Percentiles rank a stretch among this genome's conserved stretches.
Evolutionary conservation across 1,140 invertebrate species (phyloP).

Genomic region (Drosophila sucinea): DNA sequence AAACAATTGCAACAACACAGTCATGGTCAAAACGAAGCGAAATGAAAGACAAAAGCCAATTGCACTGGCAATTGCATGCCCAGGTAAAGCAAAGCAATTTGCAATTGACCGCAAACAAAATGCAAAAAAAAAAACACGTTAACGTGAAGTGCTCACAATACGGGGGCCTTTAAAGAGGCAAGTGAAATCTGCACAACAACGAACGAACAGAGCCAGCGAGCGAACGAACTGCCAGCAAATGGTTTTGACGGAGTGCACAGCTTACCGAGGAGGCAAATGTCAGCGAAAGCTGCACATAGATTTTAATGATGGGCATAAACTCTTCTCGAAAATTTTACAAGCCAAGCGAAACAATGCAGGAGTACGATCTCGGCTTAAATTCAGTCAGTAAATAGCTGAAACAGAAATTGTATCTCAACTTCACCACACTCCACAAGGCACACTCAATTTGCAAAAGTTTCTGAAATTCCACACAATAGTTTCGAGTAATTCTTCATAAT

Average conservation of each 20-base stretch:
- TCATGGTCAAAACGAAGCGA: constrained; percentile 24
- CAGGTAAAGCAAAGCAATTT: constrained; percentile 59
- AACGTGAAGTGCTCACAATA: constrained; percentile 24
- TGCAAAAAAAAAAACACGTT: constrained; percentile 35
- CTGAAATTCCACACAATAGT: no score
- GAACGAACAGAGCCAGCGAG: constrained; percentile 19
- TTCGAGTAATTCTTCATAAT: no score
- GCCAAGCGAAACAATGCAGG: not conserved
- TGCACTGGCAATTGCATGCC: constrained; percentile 48
- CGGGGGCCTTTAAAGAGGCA: constrained; percentile 28
- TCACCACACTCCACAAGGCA: no score
- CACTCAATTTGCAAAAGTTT: no score
- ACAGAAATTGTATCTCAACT: no score
- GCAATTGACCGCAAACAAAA: constrained; percentile 74
- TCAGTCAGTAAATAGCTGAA: not conserved
- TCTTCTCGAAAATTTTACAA: not conserved
- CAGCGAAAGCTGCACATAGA: constrained; percentile 55
- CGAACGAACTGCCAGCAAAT: constrained; percentile 30
- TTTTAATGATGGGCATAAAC: constrained; percentile 45
- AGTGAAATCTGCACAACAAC: constrained; percentile 65
- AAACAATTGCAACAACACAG: constrained; percentile 27
- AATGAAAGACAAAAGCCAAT: constrained; percentile 50
- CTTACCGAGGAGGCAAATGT: constrained; percentile 46
- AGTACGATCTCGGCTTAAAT: not conserved
- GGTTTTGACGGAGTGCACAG: constrained; percentile 39